Percentiles rank a stretch among this genome's conserved stretches.
phyloP scores from a whole-genome alignment of 2,888 invertebrate species.

The Thereva unica region DNA sequence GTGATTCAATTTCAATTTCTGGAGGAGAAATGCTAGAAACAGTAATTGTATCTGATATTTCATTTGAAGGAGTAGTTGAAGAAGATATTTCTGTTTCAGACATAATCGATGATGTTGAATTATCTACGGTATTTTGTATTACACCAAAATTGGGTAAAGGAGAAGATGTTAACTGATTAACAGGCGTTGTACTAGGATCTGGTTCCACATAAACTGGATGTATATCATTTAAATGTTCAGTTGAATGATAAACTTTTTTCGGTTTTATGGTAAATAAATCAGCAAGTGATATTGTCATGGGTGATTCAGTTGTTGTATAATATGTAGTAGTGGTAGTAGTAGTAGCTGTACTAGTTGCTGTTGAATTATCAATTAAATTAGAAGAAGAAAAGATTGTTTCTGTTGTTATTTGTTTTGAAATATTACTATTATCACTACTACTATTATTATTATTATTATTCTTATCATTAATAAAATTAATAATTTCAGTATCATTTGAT shows the following conservation, averaged over 20 bases:
- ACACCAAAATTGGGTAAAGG: neutral
- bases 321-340: constrained; percentile 22
- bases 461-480: constrained; percentile 17
- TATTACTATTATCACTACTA: neutral
- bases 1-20: neutral
- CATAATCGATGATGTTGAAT: neutral
- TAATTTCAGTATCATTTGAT: constrained; percentile 24
- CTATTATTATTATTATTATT: constrained; percentile 37
- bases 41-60: neutral
- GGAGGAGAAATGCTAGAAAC: neutral
- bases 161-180: constrained; percentile 22
- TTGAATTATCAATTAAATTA: constrained; percentile 15
- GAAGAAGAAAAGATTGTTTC: neutral
- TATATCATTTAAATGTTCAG: constrained; percentile 39
- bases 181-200: constrained; percentile 45
- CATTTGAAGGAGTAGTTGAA: neutral
- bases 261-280: constrained; percentile 46
- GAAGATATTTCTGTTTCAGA: neutral
- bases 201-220: constrained; percentile 44
- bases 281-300: constrained; percentile 44
- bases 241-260: constrained; percentile 42
- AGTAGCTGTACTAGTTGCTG: constrained; percentile 6
- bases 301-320: constrained; percentile 41
- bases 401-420: constrained; percentile 15
- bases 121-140: neutral